phyloP scores from a whole-genome alignment of 2,113 vertebrate genomes.

The Malurus elegans region DNA sequence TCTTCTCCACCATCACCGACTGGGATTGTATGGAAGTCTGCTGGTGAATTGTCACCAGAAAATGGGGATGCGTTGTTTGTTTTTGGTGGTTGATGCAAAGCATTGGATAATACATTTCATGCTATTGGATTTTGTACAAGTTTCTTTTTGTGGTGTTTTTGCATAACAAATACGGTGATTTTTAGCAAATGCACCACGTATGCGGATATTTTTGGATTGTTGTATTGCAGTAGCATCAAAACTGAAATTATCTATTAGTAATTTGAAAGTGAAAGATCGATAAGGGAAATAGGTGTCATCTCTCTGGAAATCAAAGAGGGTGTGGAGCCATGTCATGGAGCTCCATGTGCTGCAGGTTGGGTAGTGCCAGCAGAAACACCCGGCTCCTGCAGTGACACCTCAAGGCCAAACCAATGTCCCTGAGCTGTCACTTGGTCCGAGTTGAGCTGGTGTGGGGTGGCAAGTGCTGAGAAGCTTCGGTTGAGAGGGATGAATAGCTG shows the following conservation, averaged over 20 bases:
- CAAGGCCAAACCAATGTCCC: not conserved
- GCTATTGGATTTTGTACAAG: not conserved
- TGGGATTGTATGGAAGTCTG: not conserved
- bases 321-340: accelerated
- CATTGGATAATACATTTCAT: not conserved
- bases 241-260: not conserved
- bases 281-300: not conserved
- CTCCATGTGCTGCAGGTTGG: accelerated
- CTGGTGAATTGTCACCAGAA: not conserved
- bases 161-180: not conserved
- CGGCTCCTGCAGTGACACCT: not conserved
- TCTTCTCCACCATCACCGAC: not conserved
- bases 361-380: not conserved
- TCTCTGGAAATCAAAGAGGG: not conserved
- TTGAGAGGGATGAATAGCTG: not conserved
- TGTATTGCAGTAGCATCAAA: not conserved
- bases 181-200: not conserved
- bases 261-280: not conserved
- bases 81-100: not conserved
- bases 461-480: not conserved
- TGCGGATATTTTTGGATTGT: not conserved
- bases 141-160: not conserved
- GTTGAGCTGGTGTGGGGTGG: not conserved
- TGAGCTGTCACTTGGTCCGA: not conserved
- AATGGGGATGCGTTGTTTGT: not conserved